Evolutionary conservation across 2,113 vertebrate species (phyloP).

Genomic region (Pollimyrus isidori): DNA sequence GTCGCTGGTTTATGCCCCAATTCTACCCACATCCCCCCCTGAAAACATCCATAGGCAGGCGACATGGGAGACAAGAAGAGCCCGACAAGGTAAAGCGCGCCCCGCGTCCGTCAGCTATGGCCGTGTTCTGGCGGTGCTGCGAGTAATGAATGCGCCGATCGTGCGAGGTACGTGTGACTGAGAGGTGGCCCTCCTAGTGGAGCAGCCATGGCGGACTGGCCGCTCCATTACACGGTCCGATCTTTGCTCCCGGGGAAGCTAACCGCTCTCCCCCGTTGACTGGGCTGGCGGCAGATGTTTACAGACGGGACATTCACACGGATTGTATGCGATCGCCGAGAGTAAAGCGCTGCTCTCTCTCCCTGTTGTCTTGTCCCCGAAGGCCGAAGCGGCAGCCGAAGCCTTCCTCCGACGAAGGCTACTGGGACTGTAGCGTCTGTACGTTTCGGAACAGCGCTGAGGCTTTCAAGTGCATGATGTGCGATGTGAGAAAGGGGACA

Average conservation of each 20-base stretch:
- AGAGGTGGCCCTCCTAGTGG: conserved; percentile 53
- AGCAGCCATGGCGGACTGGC: conserved; percentile 45
- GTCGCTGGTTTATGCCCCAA: conserved; percentile 50
- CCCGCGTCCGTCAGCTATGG: background rate
- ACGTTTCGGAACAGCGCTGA: conserved; percentile 97
- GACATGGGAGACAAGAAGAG: conserved; percentile 97
- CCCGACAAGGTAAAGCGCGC: conserved; percentile 81
- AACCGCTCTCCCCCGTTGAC: background rate
- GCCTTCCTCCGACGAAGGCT: conserved; percentile 90
- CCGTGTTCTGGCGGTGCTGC: conserved; percentile 29
- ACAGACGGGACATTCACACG: background rate
- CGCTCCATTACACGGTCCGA: conserved; percentile 52
- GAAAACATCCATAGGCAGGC: conserved; percentile 44
- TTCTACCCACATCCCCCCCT: conserved; percentile 47
- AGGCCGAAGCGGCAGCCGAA: conserved; percentile 98
- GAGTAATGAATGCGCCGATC: conserved; percentile 44
- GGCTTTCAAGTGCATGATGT: conserved; percentile 99
- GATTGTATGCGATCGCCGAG: background rate
- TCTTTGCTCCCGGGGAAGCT: conserved; percentile 38
- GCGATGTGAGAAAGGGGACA: conserved; percentile 97
- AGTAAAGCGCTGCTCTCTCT: conserved; percentile 24
- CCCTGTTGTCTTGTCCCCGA: conserved; percentile 49
- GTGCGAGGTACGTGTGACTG: conserved; percentile 40
- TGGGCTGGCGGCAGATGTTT: conserved; percentile 7
- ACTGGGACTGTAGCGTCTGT: conserved; percentile 98